Evolutionary conservation across 2,113 vertebrate species (phyloP).

Genomic region (Litocranius walleri): DNA sequence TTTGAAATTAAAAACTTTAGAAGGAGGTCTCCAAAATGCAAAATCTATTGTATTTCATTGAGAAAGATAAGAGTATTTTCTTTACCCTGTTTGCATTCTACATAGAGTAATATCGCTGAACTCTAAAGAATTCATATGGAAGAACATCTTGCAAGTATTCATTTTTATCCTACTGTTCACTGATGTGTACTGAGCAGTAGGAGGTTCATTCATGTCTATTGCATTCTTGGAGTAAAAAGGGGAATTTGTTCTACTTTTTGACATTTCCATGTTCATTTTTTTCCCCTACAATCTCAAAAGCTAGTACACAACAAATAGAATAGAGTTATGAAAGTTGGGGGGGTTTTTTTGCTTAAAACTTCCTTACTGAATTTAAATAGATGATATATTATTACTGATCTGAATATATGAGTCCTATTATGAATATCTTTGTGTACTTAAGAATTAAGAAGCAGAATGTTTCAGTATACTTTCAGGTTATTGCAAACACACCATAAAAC

Average conservation of each 20-base stretch:
- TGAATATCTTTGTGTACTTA: neutral
- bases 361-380: neutral
- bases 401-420: neutral
- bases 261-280: constrained; percentile 57
- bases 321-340: neutral
- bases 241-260: constrained; percentile 73
- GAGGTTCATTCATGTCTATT: constrained; percentile 55
- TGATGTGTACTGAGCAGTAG: constrained; percentile 65
- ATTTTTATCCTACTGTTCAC: constrained; percentile 70
- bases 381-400: neutral
- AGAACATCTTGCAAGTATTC: constrained; percentile 59
- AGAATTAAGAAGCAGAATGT: neutral
- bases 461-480: neutral
- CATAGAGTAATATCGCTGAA: constrained; percentile 12
- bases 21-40: constrained; percentile 47
- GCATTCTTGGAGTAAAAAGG: constrained; percentile 60
- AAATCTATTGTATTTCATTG: constrained; percentile 20
- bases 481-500: neutral
- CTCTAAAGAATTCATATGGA: constrained; percentile 40
- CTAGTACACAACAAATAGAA: constrained; percentile 64
- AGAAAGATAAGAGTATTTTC: constrained; percentile 56
- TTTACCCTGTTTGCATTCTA: constrained; percentile 65
- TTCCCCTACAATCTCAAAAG: constrained; percentile 71
- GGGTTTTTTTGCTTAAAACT: neutral
- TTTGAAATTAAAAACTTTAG: constrained; percentile 53